Evolutionary conservation across 2,113 vertebrate species (phyloP).

Genomic region (Toxotes chatareus): DNA sequence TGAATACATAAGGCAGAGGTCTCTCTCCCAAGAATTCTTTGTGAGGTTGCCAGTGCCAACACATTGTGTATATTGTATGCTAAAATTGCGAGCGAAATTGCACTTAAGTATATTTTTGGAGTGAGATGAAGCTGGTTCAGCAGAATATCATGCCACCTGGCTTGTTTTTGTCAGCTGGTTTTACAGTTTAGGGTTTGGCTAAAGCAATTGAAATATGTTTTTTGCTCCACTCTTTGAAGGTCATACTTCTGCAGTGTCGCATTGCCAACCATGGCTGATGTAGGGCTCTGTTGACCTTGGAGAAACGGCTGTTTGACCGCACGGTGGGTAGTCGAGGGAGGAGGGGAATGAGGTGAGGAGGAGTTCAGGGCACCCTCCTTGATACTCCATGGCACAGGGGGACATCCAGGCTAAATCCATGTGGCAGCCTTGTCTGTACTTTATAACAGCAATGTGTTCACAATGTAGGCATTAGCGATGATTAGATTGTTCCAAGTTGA

Average conservation of each 20-base stretch:
- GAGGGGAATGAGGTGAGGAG: conserved; percentile 39
- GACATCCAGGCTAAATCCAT: conserved; percentile 38
- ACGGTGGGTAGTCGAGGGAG: background rate
- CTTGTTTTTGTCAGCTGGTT: conserved; percentile 19
- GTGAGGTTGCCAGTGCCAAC: background rate
- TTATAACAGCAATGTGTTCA: conserved; percentile 43
- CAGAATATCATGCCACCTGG: background rate
- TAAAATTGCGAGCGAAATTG: background rate
- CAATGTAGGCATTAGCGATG: conserved; percentile 34
- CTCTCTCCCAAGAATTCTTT: background rate
- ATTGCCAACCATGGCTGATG: conserved; percentile 1
- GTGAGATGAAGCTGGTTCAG: background rate
- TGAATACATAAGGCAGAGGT: background rate
- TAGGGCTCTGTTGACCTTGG: conserved; percentile 45
- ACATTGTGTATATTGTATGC: background rate
- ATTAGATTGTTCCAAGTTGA: conserved; percentile 41
- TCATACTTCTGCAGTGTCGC: conserved; percentile 14
- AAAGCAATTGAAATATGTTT: background rate
- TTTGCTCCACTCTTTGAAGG: background rate
- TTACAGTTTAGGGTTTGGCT: conserved; percentile 15
- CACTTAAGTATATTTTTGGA: background rate
- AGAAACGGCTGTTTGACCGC: conserved; percentile 41
- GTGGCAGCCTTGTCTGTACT: conserved; percentile 12
- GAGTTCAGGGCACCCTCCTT: conserved; percentile 48
- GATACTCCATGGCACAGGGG: conserved; percentile 22